Base-by-base conservation (phyloP, 1,140 invertebrate genomes). In the Nasonia longicornis region DNA sequence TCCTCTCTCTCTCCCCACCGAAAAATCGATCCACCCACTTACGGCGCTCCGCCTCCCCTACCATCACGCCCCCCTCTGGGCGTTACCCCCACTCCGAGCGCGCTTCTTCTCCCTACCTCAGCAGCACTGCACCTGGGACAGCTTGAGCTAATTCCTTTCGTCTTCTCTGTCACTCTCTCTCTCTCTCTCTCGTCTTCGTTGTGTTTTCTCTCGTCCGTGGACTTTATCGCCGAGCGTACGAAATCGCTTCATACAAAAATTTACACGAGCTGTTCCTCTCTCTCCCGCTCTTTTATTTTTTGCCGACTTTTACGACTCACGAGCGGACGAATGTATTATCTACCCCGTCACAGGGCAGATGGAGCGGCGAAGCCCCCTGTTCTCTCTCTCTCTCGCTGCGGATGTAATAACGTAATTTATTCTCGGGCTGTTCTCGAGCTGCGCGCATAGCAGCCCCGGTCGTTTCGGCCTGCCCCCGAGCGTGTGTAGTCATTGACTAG, bases 171-270 rank as follows among this genome's bases (percentile, higher is more conserved):
- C 45, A 73, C 72, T 73, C 64, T 82, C 76, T n/a, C 66, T 73
- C 64, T 26, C 72, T 73, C 70, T 82, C 76, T n/a, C 66, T 73
- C 64, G 38, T 38, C 35, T 38, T 70, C 69, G 58, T 67, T 26
- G 58, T 82, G 80, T 79, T 84, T 31, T 67, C 64, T 70, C n/a
- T 79, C 70, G 73, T 80, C 83, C 85, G 78, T 84, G 85, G 84
- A 87, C 87, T 87, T 89, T 88, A 89, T 89, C 85, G 85, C 76
- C 81, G 79, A 83, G 82, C 86, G 84, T 89, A 82, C 86, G 85
- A 85, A 90, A 90, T 89, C 83, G 86, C 88, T 89, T 89, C 85
- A 87, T 88, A 89, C 85, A 87, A 89, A 89, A 89, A 89, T 89
- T 86, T 87, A 86, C 86, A 86, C 85, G 85, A 85, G 82, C 84